Percentiles rank a stretch among this genome's conserved stretches.
These are phyloP conservation scores for Meiosimyza platycephala DNA, from an alignment of 2,888 invertebrate genomes.

Conservation along the genomic window DNA sequence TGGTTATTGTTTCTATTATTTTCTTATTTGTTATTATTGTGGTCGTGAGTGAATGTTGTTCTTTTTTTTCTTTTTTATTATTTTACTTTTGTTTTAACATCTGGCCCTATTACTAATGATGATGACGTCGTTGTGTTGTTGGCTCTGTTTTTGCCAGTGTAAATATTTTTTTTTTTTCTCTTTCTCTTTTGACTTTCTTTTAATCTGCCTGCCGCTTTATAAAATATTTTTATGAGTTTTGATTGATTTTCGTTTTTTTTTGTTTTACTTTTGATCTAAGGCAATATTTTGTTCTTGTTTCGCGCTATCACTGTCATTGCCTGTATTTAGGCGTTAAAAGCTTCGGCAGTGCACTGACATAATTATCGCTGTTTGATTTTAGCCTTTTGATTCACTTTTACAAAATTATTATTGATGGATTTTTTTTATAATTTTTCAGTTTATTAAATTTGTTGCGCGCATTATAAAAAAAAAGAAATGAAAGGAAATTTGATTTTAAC, in stretches of 20 bases:
- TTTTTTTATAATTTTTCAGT: too few species aligned
- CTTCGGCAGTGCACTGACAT: too few species aligned
- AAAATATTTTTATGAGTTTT: not conserved
- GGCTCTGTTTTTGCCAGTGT: constrained; percentile 39
- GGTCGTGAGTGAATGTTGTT: constrained; percentile 6
- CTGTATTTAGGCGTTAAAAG: too few species aligned
- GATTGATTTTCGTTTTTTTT: not conserved
- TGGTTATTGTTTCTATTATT: not conserved
- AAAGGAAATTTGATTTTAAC: too few species aligned
- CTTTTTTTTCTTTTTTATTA: not conserved
- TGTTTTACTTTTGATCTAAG: not conserved
- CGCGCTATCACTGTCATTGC: not conserved
- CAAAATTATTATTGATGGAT: too few species aligned
- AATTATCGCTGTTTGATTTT: too few species aligned
- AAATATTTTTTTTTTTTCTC: not conserved
- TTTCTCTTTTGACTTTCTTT: not conserved
- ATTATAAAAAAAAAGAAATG: too few species aligned
- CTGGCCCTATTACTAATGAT: constrained; percentile 30
- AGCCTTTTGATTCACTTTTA: too few species aligned
- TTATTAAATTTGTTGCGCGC: too few species aligned
- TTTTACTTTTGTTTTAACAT: too few species aligned
- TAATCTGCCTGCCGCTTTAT: not conserved
- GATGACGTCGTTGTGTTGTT: constrained; percentile 30
- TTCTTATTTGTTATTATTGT: constrained; percentile 29
- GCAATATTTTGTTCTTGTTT: not conserved